Base-by-base conservation (phyloP, 1,140 invertebrate genomes). In the Stenopsyche tienmushanensis region DNA sequence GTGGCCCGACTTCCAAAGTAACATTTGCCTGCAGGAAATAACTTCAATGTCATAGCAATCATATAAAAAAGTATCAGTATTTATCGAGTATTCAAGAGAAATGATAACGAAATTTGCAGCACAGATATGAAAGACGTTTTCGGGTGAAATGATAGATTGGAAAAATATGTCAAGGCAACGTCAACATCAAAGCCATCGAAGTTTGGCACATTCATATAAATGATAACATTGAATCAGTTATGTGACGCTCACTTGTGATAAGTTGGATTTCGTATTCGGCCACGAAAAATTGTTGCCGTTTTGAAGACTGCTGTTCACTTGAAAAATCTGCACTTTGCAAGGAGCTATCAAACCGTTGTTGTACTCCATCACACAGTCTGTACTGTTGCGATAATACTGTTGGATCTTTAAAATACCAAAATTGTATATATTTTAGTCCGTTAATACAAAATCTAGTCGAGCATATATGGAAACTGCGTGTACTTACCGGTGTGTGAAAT, bases 1-100 rank as follows among this genome's bases (percentile, higher is more conserved):
- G 50, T 5, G 41, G 39, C 67, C 67, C 62, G 9, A 55, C 10
- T 52, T 65, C 57, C 9, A 57, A 60, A 13, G 63, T 69, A 10
- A 24, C 21, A 52, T 68, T 68, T 15, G 47, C 44, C 57, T 60
- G n/a, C n/a, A n/a, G n/a, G n/a, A n/a, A n/a, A n/a, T n/a, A 60
- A 47, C 5, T 15, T 44, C 17, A 44, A 58, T 9, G 23, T 52
- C 20, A 34, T 54, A 34, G 15, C 29, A 29, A 52, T 52, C 2
- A 25, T 25, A 25, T 23, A 25, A 13, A 52, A 25, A 5, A 9
- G 18, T 9, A 42, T 7, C 7, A n/a, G 34, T 39, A 39, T 7
- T 7, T n/a, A n/a, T n/a, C n/a, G n/a, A n/a, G n/a, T n/a, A n/a
- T n/a, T n/a, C n/a, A n/a, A n/a, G n/a, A n/a, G n/a, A n/a, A n/a